These are phyloP conservation scores for Chionoecetes opilio DNA, from an alignment of 1,140 invertebrate genomes.

Conservation along the genomic window DNA sequence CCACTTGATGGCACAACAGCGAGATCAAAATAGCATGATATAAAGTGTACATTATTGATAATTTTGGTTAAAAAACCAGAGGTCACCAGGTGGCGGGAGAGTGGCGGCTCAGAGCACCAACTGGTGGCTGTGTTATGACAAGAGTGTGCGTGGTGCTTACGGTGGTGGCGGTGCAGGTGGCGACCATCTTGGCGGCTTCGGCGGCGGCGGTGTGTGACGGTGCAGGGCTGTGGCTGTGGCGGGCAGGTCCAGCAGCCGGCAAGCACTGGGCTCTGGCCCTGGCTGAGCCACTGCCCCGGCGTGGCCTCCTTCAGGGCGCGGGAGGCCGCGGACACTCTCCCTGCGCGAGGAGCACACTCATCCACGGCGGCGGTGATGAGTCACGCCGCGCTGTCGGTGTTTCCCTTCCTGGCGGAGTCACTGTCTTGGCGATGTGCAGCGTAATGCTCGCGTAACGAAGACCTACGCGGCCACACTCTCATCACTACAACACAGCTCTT, in stretches of 20 bases:
- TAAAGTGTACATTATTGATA: too few relatives aligned
- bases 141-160: constrained; percentile 53
- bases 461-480: background rate
- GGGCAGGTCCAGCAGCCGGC: background rate
- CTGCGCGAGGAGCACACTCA: background rate
- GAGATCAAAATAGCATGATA: too few relatives aligned
- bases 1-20: too few relatives aligned
- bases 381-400: background rate
- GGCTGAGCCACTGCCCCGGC: background rate
- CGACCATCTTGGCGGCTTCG: constrained; percentile 36
- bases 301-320: background rate
- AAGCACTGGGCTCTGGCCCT: background rate
- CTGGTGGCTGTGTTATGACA: too few relatives aligned
- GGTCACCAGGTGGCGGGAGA: too few relatives aligned
- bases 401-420: background rate
- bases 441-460: background rate
- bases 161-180: background rate
- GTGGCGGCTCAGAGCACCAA: too few relatives aligned
- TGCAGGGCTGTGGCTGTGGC: background rate
- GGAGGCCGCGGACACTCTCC: background rate
- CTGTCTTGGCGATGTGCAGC: background rate
- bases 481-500: constrained; percentile 45
- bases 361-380: background rate
- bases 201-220: background rate
- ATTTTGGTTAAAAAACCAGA: too few relatives aligned